Percentiles rank a stretch among this genome's conserved stretches.
phyloP scores from a whole-genome alignment of 2,113 vertebrate genomes.

The Anser cygnoides region DNA sequence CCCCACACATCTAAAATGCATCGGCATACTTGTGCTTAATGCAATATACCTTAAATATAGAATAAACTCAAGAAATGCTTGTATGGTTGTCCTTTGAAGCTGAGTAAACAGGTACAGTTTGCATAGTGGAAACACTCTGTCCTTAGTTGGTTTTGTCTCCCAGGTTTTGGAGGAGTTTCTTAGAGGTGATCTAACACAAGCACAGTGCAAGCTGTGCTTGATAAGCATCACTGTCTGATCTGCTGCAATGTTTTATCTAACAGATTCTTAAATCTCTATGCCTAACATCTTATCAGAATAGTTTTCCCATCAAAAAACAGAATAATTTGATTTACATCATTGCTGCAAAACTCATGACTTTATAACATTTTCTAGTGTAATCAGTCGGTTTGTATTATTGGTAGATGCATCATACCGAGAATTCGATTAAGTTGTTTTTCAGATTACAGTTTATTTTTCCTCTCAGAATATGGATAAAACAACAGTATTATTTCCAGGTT shows the following conservation, averaged over 20 bases:
- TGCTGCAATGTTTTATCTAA: not conserved
- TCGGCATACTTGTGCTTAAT: not conserved
- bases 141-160: not conserved
- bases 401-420: not conserved
- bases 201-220: not conserved
- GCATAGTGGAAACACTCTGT: not conserved
- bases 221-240: not conserved
- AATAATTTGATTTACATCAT: not conserved
- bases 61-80: not conserved
- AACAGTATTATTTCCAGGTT: not conserved
- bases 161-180: not conserved
- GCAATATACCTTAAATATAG: not conserved
- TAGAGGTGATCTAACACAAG: not conserved
- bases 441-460: not conserved
- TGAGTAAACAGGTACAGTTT: not conserved
- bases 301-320: not conserved
- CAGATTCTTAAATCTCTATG: not conserved
- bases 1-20: rapidly evolving
- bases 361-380: not conserved
- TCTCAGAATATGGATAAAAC: not conserved
- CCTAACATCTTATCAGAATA: not conserved
- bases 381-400: not conserved
- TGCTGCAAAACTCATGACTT: not conserved
- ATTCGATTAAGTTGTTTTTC: not conserved
- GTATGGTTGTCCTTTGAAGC: not conserved